Percentiles rank a stretch among this genome's conserved stretches.
phyloP scores from a whole-genome alignment of 2,888 invertebrate genomes.

The Strigamia crassipes region DNA sequence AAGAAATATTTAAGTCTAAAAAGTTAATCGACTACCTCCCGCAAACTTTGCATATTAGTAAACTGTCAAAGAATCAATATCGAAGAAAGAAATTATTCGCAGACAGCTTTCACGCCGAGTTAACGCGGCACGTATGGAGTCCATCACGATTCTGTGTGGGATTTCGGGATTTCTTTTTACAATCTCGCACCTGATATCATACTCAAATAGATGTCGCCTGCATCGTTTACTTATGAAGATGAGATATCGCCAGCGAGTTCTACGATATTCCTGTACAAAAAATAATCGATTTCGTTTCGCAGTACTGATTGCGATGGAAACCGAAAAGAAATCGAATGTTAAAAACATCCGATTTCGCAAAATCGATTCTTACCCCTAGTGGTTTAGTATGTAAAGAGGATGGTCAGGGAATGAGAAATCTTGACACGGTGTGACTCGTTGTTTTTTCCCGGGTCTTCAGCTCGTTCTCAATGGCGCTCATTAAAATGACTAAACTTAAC shows the following conservation, averaged over 20 bases:
- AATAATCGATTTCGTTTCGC: not conserved
- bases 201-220: conserved; percentile 11
- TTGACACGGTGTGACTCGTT: not conserved
- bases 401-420: too few relatives aligned
- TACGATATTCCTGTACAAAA: not conserved
- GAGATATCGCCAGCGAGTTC: not conserved
- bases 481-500: not conserved
- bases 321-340: too few relatives aligned
- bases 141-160: not conserved
- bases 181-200: not conserved
- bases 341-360: too few relatives aligned
- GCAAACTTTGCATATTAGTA: not conserved
- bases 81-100: not conserved
- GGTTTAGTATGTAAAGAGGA: not conserved
- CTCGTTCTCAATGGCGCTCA: not conserved
- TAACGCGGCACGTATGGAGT: not conserved
- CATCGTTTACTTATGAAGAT: conserved; percentile 8
- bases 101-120: conserved; percentile 7
- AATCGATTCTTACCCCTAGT: not conserved
- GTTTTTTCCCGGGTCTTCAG: not conserved
- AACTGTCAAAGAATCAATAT: not conserved
- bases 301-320: not conserved
- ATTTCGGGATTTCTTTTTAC: not conserved
- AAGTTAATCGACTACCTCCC: not conserved
- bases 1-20: not conserved